Base-by-base conservation (phyloP, 1,140 invertebrate species). In the Alviniconcha marisindica region DNA sequence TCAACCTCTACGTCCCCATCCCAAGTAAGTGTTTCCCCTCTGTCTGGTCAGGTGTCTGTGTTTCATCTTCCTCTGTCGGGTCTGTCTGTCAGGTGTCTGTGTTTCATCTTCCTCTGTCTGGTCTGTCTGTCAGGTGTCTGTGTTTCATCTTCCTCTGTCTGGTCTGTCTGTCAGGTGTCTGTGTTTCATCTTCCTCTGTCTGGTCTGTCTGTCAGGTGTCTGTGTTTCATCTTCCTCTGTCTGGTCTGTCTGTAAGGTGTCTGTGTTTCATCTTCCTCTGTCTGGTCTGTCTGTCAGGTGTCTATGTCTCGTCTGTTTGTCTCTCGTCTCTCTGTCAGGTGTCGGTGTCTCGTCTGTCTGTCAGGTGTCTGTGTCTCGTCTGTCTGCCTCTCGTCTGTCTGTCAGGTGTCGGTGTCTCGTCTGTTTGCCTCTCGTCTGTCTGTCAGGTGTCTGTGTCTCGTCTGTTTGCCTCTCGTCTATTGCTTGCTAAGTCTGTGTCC, bases 1-100 rank as follows among this genome's bases (percentile, higher is more conserved):
- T 99, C 86, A 99, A 99, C 93, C 97, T 99, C 91, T 99, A 98
- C 93, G 96, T 97, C 10, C 98, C 98, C 63, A 96, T 96, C 88
- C 96, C 97, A 96, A 97, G 98, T 98, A 95, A 95, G 96, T 80
- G 31, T 66, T 28, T 48, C 28, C 40, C 51, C 36, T 38, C 18
- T 56, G 2, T 78, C 2, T 71, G 7, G 5, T 18, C 40, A 15
- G 38, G 33, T 71, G 36, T 71, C 66, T 71, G 7, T 71, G 1
- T 71, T 10, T 71, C 24, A 42, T 84, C 44, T 80, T 33, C 77
- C 31, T 81, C 66, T 84, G 48, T 84, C 77, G 74, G 14, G 36
- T 81, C 38, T 81, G 33, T 77, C 28, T 71, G 31, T 71, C 12
- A 1, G 12, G 7, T 82, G 24, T 84, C 42, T 84, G 28, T 84